Conservation (phyloP, 2,888 invertebrate genomes). For the Steromphala cineraria region DNA sequence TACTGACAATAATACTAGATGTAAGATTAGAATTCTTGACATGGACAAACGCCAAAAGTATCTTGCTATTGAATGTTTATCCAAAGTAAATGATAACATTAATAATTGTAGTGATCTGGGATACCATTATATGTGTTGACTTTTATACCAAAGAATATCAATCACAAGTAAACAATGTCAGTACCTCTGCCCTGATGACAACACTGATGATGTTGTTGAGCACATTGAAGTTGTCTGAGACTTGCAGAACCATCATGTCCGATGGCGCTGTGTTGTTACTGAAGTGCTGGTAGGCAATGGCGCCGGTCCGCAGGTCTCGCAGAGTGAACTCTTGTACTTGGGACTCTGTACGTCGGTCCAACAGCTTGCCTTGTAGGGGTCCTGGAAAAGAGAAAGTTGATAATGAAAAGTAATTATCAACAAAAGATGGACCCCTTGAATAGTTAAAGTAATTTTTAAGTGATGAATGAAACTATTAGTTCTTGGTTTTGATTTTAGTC, state of each 20-base stretch:
- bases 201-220: conserved; percentile 54
- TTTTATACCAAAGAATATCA: not conserved
- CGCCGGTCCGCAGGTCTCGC: conserved; percentile 51
- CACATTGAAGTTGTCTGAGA: conserved; percentile 53
- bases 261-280: conserved; percentile 33
- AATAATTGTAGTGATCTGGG: no score
- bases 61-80: no score
- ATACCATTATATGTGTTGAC: not conserved
- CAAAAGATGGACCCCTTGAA: no score
- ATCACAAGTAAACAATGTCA: not conserved
- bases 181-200: conserved; percentile 58
- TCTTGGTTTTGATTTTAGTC: no score
- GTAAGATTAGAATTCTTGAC: no score
- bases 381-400: conserved; percentile 39
- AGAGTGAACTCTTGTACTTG: conserved; percentile 53
- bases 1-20: no score
- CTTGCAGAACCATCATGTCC: conserved; percentile 59
- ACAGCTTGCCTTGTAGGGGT: conserved; percentile 53
- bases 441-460: no score
- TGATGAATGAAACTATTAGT: no score
- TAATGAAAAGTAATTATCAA: no score
- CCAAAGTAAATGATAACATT: no score
- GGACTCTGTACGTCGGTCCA: conserved; percentile 27
- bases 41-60: no score
- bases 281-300: conserved; percentile 58